Conservation (phyloP, 2,797 vertebrate species). For the Pipistrellus pygmaeus region DNA sequence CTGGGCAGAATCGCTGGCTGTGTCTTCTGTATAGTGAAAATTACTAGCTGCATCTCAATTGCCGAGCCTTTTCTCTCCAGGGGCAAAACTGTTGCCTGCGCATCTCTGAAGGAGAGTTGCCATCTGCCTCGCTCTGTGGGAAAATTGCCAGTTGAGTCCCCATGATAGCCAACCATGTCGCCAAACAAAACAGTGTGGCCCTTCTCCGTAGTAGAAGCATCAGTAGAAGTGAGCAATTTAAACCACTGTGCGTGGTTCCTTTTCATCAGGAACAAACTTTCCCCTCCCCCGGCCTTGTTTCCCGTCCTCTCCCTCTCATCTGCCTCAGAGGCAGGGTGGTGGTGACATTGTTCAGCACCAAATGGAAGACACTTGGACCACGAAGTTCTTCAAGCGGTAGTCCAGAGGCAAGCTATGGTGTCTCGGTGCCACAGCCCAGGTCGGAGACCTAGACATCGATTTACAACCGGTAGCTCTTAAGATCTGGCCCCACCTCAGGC, state of each 20-base stretch:
- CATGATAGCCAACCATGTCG: conserved; percentile 58
- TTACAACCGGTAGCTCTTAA: background rate
- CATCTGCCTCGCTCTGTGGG: conserved; percentile 73
- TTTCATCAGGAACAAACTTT: background rate
- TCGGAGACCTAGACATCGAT: background rate
- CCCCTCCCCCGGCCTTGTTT: background rate
- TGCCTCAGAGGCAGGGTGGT: background rate
- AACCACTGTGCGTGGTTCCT: background rate
- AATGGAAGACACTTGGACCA: background rate
- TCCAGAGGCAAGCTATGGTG: background rate
- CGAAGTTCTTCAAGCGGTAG: background rate
- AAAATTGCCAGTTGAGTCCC: conserved; percentile 75
- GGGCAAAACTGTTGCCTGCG: conserved; percentile 71
- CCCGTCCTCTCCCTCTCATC: background rate
- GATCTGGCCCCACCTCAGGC: background rate
- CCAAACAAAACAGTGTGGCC: conserved; percentile 33
- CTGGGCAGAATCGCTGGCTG: conserved; percentile 58
- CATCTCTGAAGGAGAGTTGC: conserved; percentile 75
- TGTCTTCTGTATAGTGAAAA: conserved; percentile 67
- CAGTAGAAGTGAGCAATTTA: conserved; percentile 45
- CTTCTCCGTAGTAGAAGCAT: conserved; percentile 11
- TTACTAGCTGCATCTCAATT: conserved; percentile 72
- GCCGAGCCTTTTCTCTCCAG: conserved; percentile 69
- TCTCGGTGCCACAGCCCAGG: background rate
- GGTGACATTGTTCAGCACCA: background rate